These are phyloP conservation scores for Zootermopsis nevadensis DNA, from an alignment of 2,888 invertebrate species.

Conservation along the genomic window DNA sequence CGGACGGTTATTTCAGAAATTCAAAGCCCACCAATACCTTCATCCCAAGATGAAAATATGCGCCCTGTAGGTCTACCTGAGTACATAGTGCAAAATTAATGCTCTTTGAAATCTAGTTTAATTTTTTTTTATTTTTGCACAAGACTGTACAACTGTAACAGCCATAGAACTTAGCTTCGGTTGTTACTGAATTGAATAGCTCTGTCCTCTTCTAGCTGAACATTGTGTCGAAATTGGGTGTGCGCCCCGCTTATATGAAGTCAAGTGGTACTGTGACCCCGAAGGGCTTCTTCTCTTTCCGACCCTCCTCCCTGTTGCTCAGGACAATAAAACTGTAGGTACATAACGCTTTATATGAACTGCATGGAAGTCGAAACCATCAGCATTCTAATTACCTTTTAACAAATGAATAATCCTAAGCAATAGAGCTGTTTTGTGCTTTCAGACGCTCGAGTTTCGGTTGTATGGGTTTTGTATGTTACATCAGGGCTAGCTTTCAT, in stretches of 20 bases:
- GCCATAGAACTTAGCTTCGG: not conserved
- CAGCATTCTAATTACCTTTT: conserved; percentile 35
- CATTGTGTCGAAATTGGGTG: conserved; percentile 47
- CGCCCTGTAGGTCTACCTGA: no score
- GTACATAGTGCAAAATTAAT: no score
- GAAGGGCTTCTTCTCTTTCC: not conserved
- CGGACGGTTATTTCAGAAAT: no score
- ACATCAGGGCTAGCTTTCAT: not conserved
- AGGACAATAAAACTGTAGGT: not conserved
- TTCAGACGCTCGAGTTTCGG: not conserved
- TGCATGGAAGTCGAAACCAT: conserved; percentile 16
- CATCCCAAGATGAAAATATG: no score
- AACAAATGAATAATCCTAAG: conserved; percentile 30
- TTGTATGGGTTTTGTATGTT: conserved; percentile 22
- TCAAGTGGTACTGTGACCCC: conserved; percentile 3
- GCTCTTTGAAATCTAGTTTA: not conserved
- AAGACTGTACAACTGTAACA: not conserved
- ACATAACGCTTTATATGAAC: conserved; percentile 26
- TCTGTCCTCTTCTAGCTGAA: conserved; percentile 11
- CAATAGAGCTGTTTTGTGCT: not conserved
- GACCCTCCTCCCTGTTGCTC: not conserved
- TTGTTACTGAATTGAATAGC: not conserved
- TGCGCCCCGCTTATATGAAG: conserved; percentile 14
- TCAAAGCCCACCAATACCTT: no score
- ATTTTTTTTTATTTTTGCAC: not conserved